Evolutionary conservation across 2,113 vertebrate genomes (phyloP).

Genomic region (Anhinga anhinga): DNA sequence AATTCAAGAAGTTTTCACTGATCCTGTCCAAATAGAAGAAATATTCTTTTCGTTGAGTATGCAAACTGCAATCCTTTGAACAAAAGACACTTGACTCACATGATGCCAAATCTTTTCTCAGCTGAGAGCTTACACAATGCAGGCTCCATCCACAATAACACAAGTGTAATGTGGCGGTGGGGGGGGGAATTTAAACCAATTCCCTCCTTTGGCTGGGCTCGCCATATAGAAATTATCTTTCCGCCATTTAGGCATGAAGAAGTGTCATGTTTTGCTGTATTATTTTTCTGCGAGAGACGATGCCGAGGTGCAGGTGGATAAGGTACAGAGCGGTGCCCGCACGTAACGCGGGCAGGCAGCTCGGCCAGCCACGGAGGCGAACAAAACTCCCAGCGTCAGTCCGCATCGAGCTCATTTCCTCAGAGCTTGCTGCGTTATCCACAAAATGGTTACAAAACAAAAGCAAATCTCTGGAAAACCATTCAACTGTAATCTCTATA

Average conservation of each 20-base stretch:
- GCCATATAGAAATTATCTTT: background rate
- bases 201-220: background rate
- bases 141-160: background rate
- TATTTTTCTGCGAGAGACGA: background rate
- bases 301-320: rapidly evolving
- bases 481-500: background rate
- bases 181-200: background rate
- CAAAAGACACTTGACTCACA: conserved; percentile 17
- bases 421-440: background rate
- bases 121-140: background rate
- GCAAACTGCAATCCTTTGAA: conserved; percentile 55
- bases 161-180: background rate
- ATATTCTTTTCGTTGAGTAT: background rate
- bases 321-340: background rate
- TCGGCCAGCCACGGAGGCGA: background rate
- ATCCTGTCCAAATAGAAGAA: conserved; percentile 20
- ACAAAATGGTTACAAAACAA: background rate
- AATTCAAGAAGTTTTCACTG: conserved; percentile 23
- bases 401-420: background rate
- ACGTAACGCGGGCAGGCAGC: background rate
- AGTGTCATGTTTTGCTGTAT: background rate
- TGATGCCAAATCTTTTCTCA: conserved; percentile 8
- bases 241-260: background rate
- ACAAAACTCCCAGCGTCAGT: background rate
- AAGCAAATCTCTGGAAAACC: background rate